phyloP scores from a whole-genome alignment of 2,113 vertebrate species.

The Catharus minimus region DNA sequence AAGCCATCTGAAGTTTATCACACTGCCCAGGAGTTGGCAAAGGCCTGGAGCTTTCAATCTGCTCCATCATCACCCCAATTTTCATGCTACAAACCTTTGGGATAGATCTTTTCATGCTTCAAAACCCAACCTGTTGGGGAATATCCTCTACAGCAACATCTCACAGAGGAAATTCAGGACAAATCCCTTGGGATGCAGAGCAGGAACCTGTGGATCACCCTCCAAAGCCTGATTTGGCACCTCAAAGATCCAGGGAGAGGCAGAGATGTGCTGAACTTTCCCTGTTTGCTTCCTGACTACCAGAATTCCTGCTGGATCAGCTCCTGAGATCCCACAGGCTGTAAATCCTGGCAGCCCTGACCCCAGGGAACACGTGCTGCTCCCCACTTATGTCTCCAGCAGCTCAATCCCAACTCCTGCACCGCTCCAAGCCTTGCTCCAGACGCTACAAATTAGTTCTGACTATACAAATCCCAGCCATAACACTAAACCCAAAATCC shows the following conservation, averaged over 20 bases:
- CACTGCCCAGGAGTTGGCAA: not conserved
- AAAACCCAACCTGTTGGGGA: not conserved
- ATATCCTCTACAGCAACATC: fast-evolving
- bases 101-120: not conserved
- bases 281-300: not conserved
- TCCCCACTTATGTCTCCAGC: not conserved
- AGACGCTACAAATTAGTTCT: constrained; percentile 19
- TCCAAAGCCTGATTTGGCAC: not conserved
- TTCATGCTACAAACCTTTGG: not conserved
- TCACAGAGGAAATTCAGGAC: not conserved
- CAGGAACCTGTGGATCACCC: not conserved
- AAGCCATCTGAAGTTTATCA: not conserved
- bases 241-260: not conserved
- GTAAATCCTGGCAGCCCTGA: not conserved
- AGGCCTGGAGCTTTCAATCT: not conserved
- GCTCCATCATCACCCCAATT: fast-evolving
- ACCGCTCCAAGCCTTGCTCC: not conserved
- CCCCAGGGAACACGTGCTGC: not conserved
- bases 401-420: not conserved
- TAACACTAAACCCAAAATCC: not conserved
- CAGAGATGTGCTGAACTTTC: not conserved
- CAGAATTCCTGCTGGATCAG: not conserved
- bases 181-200: not conserved
- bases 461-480: not conserved
- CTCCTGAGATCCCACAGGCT: fast-evolving